Base-by-base conservation (phyloP, 2,113 vertebrate species). In the Pardalotus punctatus region DNA sequence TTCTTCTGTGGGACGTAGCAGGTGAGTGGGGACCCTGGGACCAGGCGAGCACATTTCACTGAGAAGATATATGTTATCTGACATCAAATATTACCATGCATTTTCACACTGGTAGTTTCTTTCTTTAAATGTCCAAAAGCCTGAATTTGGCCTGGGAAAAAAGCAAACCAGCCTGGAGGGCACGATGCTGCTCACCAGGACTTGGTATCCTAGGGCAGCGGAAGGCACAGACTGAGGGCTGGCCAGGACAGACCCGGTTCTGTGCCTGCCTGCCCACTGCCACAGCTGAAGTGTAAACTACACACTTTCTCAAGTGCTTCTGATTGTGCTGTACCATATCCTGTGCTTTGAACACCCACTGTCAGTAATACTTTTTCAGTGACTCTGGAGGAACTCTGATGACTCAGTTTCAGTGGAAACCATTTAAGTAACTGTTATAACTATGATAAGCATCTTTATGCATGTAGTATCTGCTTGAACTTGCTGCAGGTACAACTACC, bases 391-490 rank as follows among this genome's bases (percentile, higher is more conserved):
- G 28, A 94, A 21, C 25, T 28, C 66, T 2, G 4, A 38, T 91
- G 95, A 93, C 87, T 85, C 90, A 88, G 25, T 94, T 96, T 91
- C 90, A 69, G 64, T 7, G 79, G 87, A 95, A 90, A 62, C 42
- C 28, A 35, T 36, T 60, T 66, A 78, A 70, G 35, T 70, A 85
- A 86, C 60, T 72, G 40, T 43, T 82, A 14, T 50, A 83, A 82
- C 56, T 29, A 9, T 29, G 42, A 77, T 88, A 85, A 88, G 16
- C 42, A 70, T 78, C 20, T 3, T 31, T 86, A 9, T 24, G 60
- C 4, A 1, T 25, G 10, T 33, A 36, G 24, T 20, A 62, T 60
- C 58, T 82, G 67, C 81, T 80, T 73, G 62, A 91, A 91, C 87
- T 86, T 96, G 92, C 36, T 64, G 42, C 14, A 9, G 33, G 21